Evolutionary conservation across 1,140 invertebrate species (phyloP), one percentile per base, ranked within the genome.

Genomic region (Alviniconcha marisindica): DNA sequence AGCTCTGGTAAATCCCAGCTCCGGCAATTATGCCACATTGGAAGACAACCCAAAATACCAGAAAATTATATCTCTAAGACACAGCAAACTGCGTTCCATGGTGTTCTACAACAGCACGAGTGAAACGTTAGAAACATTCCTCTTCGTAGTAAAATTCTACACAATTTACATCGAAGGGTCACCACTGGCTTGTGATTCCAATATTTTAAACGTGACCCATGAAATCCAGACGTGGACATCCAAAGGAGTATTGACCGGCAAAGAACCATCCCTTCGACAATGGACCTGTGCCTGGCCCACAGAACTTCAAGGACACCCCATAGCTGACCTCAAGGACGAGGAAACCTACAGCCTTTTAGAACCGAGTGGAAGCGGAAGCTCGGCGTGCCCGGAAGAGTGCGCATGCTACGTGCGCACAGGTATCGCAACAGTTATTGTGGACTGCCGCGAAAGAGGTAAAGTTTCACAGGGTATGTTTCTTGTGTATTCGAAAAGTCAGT

Each of bases 101-200:
- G 44, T 79, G 24, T 38, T 87, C 78, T 60, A 69, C 76, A 40
- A 60, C 33, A 33, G 38, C 44, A 12, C 24, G 56, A 24, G 56
- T 71, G 44, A 84, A 51, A 42, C 80, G 33, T 28, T 40, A 84
- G 15, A 56, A 48, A 82, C 48, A 12, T 56, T 82, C 24, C 18
- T 48, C 5, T 40, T 88, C 18, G 33, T 88, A 28, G 54, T 88
- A 0, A 83, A 79, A 48, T 71, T 89, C 85, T 90, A 84, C 82
- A 63, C 85, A 28, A 80, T 90, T 38, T 78, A 85, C 40, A 38
- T 88, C 0, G 77, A 80, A 10, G 78, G 84, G 0, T 88, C 88
- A 76, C 85, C 78, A 0, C 36, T 90, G n/a, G n/a, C 60, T 15
- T 90, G 89, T 81, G 83, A 89, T 44, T 89, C 88, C 54, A 84